Base-by-base conservation (phyloP, 2,797 vertebrate genomes). In the Oreonectes daqikongensis region DNA sequence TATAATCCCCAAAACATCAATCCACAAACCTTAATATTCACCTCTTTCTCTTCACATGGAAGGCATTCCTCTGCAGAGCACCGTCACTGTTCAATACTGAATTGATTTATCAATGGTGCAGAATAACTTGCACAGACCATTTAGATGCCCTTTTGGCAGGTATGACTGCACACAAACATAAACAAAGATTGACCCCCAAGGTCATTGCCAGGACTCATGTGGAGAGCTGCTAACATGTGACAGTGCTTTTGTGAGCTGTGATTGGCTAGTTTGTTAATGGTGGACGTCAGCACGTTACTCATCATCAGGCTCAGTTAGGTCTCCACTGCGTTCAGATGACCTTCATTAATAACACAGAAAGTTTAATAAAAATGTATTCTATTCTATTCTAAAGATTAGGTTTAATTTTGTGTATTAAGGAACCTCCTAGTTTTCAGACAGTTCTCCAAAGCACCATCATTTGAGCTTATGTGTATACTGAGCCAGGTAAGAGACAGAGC, bases 31-130 rank as follows among this genome's bases (percentile, higher is more conserved):
- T 28, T 18, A 70, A 40, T 38, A 14, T 8, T 11, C 11, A 30
- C 5, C 5, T 59, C 1, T 60, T 28, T 71, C 40, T 26, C 10
- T 59, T n/a, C 12, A 72, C 14, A 20, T 32, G 69, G 4, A 1
- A 60, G n/a, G n/a, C 14, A 61, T 38, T 46, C 8, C 4, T 11
- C 18, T 59, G 14, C 24, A 66, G 26, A 75, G 26, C 22, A 65
- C 24, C 61, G 57, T 75, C 42, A 35, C 24, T 74, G 50, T 57
- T 75, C 24, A 67, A 64, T 44, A 52, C 63, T 75, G 50, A 30
- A 69, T 77, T 69, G 32, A 77, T 61, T 69, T 69, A 69, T 77
- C 17, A 69, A 17, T 76, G 28, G 42, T 12, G 53, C 66, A 40
- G 42, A 69, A 69, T 57, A 60, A 50, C 64, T 20, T 61, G 32